These are phyloP conservation scores for Kradibia gibbosae DNA, from an alignment of 1,140 invertebrate species.

Conservation along the genomic window DNA sequence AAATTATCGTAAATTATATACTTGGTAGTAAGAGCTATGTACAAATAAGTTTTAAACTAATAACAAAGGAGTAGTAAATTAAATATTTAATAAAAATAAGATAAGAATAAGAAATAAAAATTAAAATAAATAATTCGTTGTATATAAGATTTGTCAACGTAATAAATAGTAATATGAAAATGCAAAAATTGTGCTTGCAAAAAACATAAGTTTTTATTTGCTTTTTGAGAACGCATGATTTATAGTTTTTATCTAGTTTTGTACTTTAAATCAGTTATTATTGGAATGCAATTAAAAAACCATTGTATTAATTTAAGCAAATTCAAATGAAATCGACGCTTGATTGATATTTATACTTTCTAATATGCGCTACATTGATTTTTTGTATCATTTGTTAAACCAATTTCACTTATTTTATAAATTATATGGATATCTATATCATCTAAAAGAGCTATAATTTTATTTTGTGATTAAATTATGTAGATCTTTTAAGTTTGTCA, in stretches of 20 bases:
- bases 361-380: neutral
- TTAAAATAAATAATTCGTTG: neutral
- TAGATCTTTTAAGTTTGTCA: neutral
- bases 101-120: neutral
- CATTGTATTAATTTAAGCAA: neutral
- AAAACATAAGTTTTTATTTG: neutral
- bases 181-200: neutral
- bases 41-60: too few relatives aligned
- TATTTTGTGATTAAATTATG: neutral
- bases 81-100: neutral
- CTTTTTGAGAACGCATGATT: neutral
- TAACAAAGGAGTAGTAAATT: neutral
- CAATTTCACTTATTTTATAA: neutral
- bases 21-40: too few relatives aligned
- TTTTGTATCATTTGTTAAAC: slow-evolving; percentile 5
- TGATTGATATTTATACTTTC: slow-evolving; percentile 34
- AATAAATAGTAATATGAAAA: neutral
- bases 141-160: neutral
- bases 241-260: neutral
- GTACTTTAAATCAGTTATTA: neutral
- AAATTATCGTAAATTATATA: too few relatives aligned
- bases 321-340: neutral
- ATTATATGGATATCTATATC: neutral
- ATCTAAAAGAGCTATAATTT: neutral
- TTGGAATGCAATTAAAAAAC: neutral